Base-by-base conservation (phyloP, 1,140 invertebrate genomes). In the Scaptomyza montana region DNA sequence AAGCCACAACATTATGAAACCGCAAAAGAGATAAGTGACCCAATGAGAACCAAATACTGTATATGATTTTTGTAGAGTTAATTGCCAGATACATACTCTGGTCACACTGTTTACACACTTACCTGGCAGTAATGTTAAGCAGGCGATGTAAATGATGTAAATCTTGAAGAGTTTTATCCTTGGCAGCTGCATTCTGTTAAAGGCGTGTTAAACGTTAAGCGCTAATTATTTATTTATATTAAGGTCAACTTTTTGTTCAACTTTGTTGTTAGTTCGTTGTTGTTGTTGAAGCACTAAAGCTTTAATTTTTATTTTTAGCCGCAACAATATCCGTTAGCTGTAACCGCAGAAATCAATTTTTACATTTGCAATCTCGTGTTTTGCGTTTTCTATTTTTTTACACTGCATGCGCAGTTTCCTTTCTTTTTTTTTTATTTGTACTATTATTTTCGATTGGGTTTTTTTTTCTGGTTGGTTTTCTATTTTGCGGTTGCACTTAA, bases 271-370 rank as follows among this genome's bases (percentile, higher is more conserved):
- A 36, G 0, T 60, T n/a, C 13, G 19, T 19, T 64, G 50, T 46
- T 50, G 9, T 33, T 30, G 30, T 30, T 30, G 4, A 3, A 25
- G 21, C 21, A 25, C 21, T 25, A 25, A 25, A 25, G 21, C 21
- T 33, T 33, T 33, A 33, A 7, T 33, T 33, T 39, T 75, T n/a
- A 25, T 21, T 43, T 46, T 55, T 63, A 50, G 49, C 41, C 47
- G n/a, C 47, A 59, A 46, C 67, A 80, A 76, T 74, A 78, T 78
- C 75, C 78, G 73, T 63, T 76, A 13, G 51, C 51, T 60, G 41
- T 55, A 78, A 89, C 82, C 82, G 59, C 82, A 82, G 64, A 89
- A 87, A 87, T 87, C 84, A 87, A 87, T 89, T 86, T 86, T 86
- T 76, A 76, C 71, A 87, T 76, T 82, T 71, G 72, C 46, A 78